Conservation (phyloP, 2,113 vertebrate species). For the Bos indicus region DNA sequence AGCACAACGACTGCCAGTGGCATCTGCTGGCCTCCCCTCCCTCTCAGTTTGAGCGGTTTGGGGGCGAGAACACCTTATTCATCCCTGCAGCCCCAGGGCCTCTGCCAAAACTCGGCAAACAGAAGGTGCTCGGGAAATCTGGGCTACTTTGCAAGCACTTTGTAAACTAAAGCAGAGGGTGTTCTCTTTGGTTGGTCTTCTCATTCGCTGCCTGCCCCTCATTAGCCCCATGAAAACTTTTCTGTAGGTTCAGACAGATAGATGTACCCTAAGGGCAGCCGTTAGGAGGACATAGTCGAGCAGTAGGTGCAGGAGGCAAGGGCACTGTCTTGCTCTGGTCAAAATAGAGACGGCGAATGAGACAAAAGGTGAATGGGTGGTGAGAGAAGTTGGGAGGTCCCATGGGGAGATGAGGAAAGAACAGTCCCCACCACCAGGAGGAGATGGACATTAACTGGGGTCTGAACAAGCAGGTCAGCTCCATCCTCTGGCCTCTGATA, state of each 20-base stretch:
- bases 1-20: neutral
- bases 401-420: neutral
- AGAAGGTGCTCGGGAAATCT: neutral
- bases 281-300: neutral
- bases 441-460: neutral
- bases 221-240: neutral
- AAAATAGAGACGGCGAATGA: neutral
- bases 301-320: neutral
- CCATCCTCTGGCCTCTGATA: neutral
- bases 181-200: neutral
- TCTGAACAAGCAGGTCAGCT: neutral
- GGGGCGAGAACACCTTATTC: neutral
- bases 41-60: neutral
- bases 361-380: neutral
- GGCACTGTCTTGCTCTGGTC: neutral
- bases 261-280: accelerated
- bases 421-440: neutral
- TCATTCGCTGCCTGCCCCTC: neutral
- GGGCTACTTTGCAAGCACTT: neutral
- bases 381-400: neutral
- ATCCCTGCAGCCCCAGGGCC: neutral
- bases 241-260: neutral
- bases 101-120: neutral
- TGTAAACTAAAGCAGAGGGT: neutral
- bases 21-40: neutral